Evolutionary conservation across 2,888 invertebrate genomes (phyloP).

Genomic region (Leptinotarsa peninsularis): DNA sequence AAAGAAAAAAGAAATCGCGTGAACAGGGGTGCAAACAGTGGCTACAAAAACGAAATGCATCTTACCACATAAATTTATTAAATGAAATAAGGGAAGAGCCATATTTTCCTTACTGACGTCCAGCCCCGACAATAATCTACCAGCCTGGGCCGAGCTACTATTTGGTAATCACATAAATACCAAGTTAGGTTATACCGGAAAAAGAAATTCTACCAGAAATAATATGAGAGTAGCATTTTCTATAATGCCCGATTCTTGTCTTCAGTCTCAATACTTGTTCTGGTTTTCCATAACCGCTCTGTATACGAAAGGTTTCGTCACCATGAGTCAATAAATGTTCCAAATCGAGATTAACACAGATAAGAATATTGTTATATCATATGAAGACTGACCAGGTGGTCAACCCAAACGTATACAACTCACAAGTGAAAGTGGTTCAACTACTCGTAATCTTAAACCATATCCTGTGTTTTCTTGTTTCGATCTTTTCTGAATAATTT

Average conservation of each 20-base stretch:
- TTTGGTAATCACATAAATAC: too few relatives aligned
- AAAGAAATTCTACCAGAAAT: background rate
- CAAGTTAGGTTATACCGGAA: background rate
- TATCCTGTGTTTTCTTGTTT: slow-evolving; percentile 7
- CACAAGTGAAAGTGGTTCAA: slow-evolving; percentile 26
- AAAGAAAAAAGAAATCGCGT: too few relatives aligned
- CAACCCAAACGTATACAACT: background rate
- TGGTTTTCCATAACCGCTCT: background rate
- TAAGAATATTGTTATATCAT: slow-evolving; percentile 9
- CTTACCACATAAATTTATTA: too few relatives aligned
- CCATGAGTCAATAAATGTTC: background rate
- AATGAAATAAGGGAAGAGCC: too few relatives aligned
- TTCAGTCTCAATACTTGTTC: background rate
- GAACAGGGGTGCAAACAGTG: too few relatives aligned
- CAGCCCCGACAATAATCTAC: too few relatives aligned
- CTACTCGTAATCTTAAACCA: background rate
- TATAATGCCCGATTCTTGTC: background rate
- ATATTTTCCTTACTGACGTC: too few relatives aligned
- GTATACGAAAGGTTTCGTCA: background rate
- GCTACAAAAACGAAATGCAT: too few relatives aligned
- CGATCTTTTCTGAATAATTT: background rate
- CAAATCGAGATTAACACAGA: slow-evolving; percentile 8
- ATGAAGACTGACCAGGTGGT: background rate
- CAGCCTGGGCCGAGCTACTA: too few relatives aligned
- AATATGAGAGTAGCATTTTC: background rate